These are phyloP conservation scores for Drosophila sucinea DNA, from an alignment of 1,140 invertebrate genomes.

Conservation along the genomic window DNA sequence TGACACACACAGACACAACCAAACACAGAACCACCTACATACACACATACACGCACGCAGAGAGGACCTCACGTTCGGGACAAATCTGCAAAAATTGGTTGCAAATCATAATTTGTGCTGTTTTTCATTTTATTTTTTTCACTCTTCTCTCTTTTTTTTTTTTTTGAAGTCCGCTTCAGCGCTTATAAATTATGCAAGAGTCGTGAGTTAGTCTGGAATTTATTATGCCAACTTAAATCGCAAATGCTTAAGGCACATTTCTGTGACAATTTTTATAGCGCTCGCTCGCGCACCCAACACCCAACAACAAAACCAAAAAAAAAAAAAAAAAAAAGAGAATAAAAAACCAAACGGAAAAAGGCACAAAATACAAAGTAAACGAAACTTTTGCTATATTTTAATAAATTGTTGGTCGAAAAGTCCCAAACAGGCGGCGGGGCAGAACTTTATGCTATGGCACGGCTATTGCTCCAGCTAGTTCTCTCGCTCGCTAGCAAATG, in stretches of 20 bases:
- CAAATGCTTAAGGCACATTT: constrained; percentile 54
- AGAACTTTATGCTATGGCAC: constrained; percentile 37
- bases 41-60: background rate
- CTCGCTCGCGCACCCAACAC: background rate
- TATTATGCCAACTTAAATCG: constrained; percentile 55
- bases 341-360: too few species aligned
- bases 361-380: background rate
- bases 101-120: constrained; percentile 44
- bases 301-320: constrained; percentile 26
- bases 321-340: background rate
- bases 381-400: constrained; percentile 16
- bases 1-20: background rate
- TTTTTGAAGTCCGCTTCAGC: constrained; percentile 9
- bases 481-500: background rate
- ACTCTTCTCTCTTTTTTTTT: constrained; percentile 15
- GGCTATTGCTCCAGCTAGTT: constrained; percentile 11
- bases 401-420: constrained; percentile 39
- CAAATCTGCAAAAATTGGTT: constrained; percentile 26
- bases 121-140: constrained; percentile 40
- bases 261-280: constrained; percentile 58
- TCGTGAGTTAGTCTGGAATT: constrained; percentile 50
- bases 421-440: constrained; percentile 37
- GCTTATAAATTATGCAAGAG: constrained; percentile 67
- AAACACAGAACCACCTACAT: too few species aligned
- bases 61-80: constrained; percentile 31